Base-by-base conservation (phyloP, 2,797 vertebrate species). In the Sphaeramia orbicularis region DNA sequence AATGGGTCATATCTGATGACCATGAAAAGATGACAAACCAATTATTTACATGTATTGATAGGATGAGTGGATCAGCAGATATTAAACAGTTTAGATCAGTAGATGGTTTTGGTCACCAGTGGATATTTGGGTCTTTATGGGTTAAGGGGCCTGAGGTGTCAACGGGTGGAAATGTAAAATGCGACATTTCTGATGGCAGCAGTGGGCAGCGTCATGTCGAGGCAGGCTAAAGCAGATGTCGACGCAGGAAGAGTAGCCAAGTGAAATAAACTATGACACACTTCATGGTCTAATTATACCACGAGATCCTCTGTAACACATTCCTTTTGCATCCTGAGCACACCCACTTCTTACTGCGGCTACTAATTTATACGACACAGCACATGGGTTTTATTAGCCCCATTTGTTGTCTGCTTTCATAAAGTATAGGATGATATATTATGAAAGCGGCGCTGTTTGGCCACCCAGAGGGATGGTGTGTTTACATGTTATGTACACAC, bases 381-480 rank as follows among this genome's bases (percentile, higher is more conserved):
- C 0, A n/a, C 12, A 21, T 2, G 2, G 7, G 19, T 52, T 80
- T 63, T 56, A 53, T 62, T 40, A 10, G 12, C 32, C 45, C 10
- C 60, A 21, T 41, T 68, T 45, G 27, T 54, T 40, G 50, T 40
- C 36, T 44, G 42, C 36, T 65, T 60, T 48, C 38, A 51, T 68
- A 16, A 65, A 49, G 63, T 60, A 62, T 5, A 55, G 65, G 1
- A 7, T 63, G 15, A 2, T 67, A 52, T 38, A 62, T 73, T 6
- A 58, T 11, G 18, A 14, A 24, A 35, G 32, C 7, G 2, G 50
- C 1, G 13, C 45, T 10, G 44, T 19, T 32, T 1, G 79, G 37
- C 71, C 84, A 74, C 84, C 74, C 71, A 65, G 50, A 35, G 7
- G 40, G 37, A 2, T 5, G 11, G 2, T 4, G 41, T 55, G 49